Base-by-base conservation (phyloP, 2,113 vertebrate species). In the Shinisaurus crocodilurus region DNA sequence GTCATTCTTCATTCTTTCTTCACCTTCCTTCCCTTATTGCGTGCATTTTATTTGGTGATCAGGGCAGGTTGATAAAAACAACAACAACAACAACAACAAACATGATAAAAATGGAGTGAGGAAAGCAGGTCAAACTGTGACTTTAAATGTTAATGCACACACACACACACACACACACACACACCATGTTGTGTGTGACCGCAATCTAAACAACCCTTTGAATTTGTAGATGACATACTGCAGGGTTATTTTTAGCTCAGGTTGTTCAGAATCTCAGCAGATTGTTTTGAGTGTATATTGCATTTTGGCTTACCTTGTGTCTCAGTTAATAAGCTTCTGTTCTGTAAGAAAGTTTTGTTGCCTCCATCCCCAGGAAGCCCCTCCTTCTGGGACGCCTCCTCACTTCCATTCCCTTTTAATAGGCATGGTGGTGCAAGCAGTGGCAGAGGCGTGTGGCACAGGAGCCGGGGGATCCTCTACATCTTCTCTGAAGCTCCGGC, bases 181-280 rank as follows among this genome's bases (percentile, higher is more conserved):
- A 43, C 76, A 85, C 57, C 0, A 9, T 85, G 75, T 81, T 91
- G 93, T 82, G 92, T 90, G 94, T 96, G 95, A 97, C 96, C 95
- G 67, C 48, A 89, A 94, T 94, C 94, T 95, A 93, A 96, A 96
- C 95, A 96, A 91, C 80, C 69, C 94, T 94, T 91, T 94, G 94
- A 91, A 90, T 95, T 89, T 95, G 94, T 95, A 96, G 96, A 93
- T 95, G 96, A 88, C 93, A 92, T 82, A 93, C 91, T 86, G 40
- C 50, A n/a, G 82, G 7, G 93, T 54, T 96, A 97, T 97, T 97
- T 97, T 96, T 97, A 97, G 95, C 90, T 95, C 0, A 0, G 32
- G 86, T 67, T 94, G 90, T 92, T 94, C 83, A 77, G 94, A 95
- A 93, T 94, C 88, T 0, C 1, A 95, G 90, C 27, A 74, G 91